These are phyloP conservation scores for Hydrotaea diabolus DNA, from an alignment of 2,888 invertebrate genomes.

Conservation along the genomic window DNA sequence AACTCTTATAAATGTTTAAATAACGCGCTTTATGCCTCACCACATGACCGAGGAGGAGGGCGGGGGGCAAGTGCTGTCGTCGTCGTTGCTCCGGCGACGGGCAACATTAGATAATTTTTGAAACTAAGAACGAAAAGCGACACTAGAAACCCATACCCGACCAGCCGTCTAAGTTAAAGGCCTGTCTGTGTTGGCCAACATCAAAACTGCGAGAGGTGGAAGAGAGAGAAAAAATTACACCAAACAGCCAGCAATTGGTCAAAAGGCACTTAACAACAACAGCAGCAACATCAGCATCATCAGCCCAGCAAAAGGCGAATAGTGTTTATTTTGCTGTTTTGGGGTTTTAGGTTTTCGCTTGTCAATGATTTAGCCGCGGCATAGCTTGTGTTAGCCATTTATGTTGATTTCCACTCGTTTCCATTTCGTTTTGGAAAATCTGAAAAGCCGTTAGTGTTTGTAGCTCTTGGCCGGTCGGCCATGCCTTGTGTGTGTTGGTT, in stretches of 20 bases:
- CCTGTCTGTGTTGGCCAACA: not conserved
- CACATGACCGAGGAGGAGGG: not conserved
- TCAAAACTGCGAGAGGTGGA: not conserved
- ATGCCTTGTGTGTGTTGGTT: not conserved
- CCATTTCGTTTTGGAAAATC: not conserved
- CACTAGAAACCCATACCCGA: too few species aligned
- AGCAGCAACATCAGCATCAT: not conserved
- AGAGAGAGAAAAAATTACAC: not conserved
- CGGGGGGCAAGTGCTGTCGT: too few species aligned
- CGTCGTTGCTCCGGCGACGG: not conserved
- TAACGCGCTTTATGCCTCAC: slow-evolving; percentile 44
- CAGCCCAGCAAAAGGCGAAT: not conserved
- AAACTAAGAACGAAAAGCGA: not conserved
- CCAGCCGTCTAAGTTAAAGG: not conserved
- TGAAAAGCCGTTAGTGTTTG: not conserved
- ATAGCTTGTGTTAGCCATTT: not conserved
- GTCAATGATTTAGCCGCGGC: not conserved
- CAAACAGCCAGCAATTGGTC: not conserved
- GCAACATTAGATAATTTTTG: slow-evolving; percentile 28
- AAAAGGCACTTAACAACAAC: slow-evolving; percentile 3
- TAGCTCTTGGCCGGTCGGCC: not conserved
- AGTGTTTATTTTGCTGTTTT: not conserved
- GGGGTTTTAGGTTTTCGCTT: not conserved
- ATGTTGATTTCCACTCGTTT: not conserved
- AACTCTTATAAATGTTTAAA: slow-evolving; percentile 60